Percentiles rank a stretch among this genome's conserved stretches.
phyloP scores from a whole-genome alignment of 2,797 vertebrate species.

The Sebastes taczanowskii region DNA sequence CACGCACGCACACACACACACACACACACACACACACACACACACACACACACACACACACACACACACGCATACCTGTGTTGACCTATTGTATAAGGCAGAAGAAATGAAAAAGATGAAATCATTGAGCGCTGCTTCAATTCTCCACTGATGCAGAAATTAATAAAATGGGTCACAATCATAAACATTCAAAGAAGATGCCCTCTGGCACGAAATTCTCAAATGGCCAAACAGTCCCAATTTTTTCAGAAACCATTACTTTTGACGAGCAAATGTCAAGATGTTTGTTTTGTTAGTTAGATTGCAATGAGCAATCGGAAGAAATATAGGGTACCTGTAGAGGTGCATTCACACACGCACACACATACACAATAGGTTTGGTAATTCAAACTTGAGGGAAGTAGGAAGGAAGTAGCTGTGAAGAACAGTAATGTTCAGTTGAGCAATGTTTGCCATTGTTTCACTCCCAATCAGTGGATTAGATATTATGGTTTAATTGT shows the following conservation, averaged over 20 bases:
- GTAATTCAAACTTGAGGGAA: background rate
- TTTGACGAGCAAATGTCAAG: background rate
- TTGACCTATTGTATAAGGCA: background rate
- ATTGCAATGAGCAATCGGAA: background rate
- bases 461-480: background rate
- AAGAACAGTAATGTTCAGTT: background rate
- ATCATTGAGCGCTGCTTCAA: background rate
- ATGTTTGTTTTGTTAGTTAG: background rate
- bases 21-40: background rate
- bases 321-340: background rate
- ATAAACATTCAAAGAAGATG: slow-evolving; percentile 9
- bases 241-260: background rate
- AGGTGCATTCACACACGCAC: background rate
- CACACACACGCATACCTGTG: background rate
- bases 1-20: background rate
- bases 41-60: background rate
- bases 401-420: background rate
- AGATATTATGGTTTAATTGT: background rate
- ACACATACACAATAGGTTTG: background rate
- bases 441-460: background rate
- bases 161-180: slow-evolving; percentile 1
- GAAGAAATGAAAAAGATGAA: background rate
- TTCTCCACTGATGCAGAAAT: slow-evolving; percentile 22
- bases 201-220: background rate
- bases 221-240: background rate